phyloP scores from a whole-genome alignment of 2,888 invertebrate genomes.

The Andrena bucephala region DNA sequence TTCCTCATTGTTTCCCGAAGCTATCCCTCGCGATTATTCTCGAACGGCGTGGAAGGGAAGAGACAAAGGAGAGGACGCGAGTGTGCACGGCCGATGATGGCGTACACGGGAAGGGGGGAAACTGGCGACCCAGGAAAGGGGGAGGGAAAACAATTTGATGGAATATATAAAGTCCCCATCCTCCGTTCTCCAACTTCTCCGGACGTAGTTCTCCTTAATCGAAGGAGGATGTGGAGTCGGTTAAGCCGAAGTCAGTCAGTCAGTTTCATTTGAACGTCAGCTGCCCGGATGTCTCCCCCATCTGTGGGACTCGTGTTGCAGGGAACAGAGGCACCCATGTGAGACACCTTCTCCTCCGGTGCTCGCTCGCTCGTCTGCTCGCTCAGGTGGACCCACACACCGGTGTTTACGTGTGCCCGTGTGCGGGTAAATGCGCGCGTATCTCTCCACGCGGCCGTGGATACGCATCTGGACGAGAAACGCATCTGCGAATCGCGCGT shows the following conservation, averaged over 20 bases:
- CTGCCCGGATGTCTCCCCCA: slow-evolving; percentile 85
- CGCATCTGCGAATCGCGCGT: slow-evolving; percentile 61
- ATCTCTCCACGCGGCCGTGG: slow-evolving; percentile 62
- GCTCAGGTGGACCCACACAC: slow-evolving; percentile 81
- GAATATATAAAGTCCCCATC: slow-evolving; percentile 55
- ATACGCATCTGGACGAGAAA: slow-evolving; percentile 64
- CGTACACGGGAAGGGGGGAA: not conserved
- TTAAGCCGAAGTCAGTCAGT: slow-evolving; percentile 84
- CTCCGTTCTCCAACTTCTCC: slow-evolving; percentile 70
- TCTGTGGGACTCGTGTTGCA: slow-evolving; percentile 83
- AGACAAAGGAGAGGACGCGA: slow-evolving; percentile 30
- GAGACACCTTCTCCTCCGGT: slow-evolving; percentile 84
- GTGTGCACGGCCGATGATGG: slow-evolving; percentile 31
- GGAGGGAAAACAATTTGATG: slow-evolving; percentile 51
- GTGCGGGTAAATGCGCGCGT: slow-evolving; percentile 63
- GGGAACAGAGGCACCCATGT: slow-evolving; percentile 84
- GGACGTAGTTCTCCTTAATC: slow-evolving; percentile 85
- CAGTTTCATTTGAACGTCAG: slow-evolving; percentile 84
- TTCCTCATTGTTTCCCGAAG: not conserved
- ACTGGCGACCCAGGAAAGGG: not conserved
- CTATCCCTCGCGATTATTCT: not conserved
- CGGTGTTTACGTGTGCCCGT: slow-evolving; percentile 34
- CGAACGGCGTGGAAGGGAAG: not conserved
- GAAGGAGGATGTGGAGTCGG: slow-evolving; percentile 85
- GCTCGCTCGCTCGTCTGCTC: slow-evolving; percentile 77